Base-by-base conservation (phyloP, 1,140 invertebrate species). In the Drosophila nikananu region DNA sequence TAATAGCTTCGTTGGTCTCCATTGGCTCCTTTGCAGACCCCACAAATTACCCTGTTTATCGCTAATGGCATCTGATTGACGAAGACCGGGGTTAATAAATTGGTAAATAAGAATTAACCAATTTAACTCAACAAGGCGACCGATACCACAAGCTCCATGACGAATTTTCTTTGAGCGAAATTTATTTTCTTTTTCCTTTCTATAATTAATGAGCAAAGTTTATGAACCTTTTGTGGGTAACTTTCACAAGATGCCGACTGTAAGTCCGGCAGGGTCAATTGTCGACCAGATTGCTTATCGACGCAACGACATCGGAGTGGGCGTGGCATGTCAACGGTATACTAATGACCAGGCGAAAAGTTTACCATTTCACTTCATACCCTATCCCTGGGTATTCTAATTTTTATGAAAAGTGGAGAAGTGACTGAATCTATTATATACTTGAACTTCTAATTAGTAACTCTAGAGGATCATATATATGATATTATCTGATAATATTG, bases 171-270 rank as follows among this genome's bases (percentile, higher is more conserved):
- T 78, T 54, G 49, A 60, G 64, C 54, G 30, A 59, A 73, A 37
- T 77, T 82, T 63, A 44, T 61, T 51, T 80, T 78, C 39, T 25
- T 55, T 32, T 63, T 68, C 15, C 55, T 59, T 70, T 52, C 57
- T 77, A 87, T 89, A 81, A 87, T 87, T 87, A 87, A 87, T 79
- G 84, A 87, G 81, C 68, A 58, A 89, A 87, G 73, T 87, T 87
- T 74, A 49, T 32, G 65, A 77, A 60, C 77, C 80, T 83, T 86
- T 89, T 87, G 73, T 83, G 54, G 52, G 67, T 58, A 80, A 78
- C 82, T 89, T 87, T 65, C 15, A 25, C 42, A 63, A 51, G 35
- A 59, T 46, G 57, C 58, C 62, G 13, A 30, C 27, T 39, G 27
- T 19, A 32, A 32, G 62, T 54, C 48, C 42, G 46, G 61, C 42